Percentiles rank a stretch among this genome's conserved stretches.
These are phyloP conservation scores for Monarcha castaneiventris DNA, from an alignment of 2,113 vertebrate genomes.

Conservation along the genomic window DNA sequence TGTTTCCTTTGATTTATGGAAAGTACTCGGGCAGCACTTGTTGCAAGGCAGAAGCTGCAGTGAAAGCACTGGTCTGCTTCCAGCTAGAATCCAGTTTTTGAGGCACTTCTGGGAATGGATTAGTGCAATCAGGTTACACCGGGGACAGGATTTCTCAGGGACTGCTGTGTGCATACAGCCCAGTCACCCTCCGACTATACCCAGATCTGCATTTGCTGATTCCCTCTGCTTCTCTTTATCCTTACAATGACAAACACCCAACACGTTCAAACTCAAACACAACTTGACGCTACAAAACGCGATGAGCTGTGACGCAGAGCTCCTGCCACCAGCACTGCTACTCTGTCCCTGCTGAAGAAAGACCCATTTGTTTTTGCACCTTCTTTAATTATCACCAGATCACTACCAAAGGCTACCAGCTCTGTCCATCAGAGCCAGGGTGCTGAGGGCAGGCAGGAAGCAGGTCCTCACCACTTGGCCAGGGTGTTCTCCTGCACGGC, in stretches of 20 bases:
- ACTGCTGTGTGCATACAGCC: background rate
- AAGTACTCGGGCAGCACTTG: background rate
- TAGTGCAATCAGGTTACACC: background rate
- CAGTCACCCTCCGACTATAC: background rate
- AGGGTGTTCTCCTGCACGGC: slow-evolving; percentile 79
- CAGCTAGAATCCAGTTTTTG: background rate
- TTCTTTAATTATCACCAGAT: background rate
- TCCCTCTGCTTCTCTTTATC: background rate
- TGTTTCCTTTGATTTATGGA: background rate
- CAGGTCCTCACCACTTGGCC: slow-evolving; percentile 84
- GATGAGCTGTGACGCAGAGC: fast-evolving
- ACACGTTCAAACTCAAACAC: fast-evolving
- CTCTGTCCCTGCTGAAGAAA: background rate
- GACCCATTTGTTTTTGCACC: background rate
- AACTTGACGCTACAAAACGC: background rate
- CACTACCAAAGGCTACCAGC: background rate
- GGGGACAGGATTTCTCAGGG: background rate
- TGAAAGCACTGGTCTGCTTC: background rate
- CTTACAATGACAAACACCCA: background rate
- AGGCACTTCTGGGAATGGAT: background rate
- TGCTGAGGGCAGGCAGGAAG: background rate
- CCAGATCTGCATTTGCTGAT: background rate
- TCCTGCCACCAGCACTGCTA: background rate
- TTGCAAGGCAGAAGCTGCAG: background rate
- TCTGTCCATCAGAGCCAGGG: fast-evolving